Conservation (phyloP, 2,888 invertebrate genomes). For the Eristalis intricaria region DNA sequence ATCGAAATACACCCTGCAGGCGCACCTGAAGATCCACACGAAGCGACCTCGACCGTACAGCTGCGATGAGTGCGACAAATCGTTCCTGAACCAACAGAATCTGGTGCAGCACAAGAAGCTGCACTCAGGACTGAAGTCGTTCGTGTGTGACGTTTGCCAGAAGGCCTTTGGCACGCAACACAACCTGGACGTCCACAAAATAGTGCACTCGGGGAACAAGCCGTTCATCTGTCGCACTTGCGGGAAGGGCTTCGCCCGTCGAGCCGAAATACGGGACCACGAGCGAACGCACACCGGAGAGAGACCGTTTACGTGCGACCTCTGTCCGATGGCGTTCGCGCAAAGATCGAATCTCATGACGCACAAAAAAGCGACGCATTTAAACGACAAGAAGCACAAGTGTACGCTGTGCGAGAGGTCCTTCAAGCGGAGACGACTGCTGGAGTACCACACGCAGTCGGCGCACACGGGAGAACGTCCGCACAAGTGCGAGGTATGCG, state of each 20-base stretch:
- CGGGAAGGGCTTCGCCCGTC: constrained; percentile 88
- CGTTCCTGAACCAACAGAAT: constrained; percentile 90
- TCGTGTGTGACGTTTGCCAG: constrained; percentile 78
- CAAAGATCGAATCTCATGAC: constrained; percentile 92
- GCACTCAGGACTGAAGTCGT: constrained; percentile 85
- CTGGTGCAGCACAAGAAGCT: constrained; percentile 88
- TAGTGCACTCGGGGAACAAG: constrained; percentile 89
- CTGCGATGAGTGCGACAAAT: constrained; percentile 86
- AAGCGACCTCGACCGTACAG: constrained; percentile 86
- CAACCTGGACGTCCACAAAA: constrained; percentile 89
- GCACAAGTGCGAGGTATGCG: constrained; percentile 87
- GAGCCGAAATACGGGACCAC: constrained; percentile 91
- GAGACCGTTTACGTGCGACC: constrained; percentile 89
- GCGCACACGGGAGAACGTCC: constrained; percentile 91
- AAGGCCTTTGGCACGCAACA: constrained; percentile 90
- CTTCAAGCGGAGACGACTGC: constrained; percentile 86
- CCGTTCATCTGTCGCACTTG: constrained; percentile 88
- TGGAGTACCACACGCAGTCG: constrained; percentile 92
- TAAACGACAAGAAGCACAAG: constrained; percentile 86
- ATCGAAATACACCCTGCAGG: constrained; percentile 89
- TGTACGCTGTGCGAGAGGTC: constrained; percentile 88
- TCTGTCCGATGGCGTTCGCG: constrained; percentile 90
- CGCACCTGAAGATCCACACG: constrained; percentile 89
- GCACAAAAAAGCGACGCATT: constrained; percentile 90
- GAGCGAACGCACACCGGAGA: constrained; percentile 91